Evolutionary conservation across 53 echinoderm and acorn worm genomes (phyloP), one percentile per base, ranked within the genome.

Genomic region (Glandiceps talaboti): DNA sequence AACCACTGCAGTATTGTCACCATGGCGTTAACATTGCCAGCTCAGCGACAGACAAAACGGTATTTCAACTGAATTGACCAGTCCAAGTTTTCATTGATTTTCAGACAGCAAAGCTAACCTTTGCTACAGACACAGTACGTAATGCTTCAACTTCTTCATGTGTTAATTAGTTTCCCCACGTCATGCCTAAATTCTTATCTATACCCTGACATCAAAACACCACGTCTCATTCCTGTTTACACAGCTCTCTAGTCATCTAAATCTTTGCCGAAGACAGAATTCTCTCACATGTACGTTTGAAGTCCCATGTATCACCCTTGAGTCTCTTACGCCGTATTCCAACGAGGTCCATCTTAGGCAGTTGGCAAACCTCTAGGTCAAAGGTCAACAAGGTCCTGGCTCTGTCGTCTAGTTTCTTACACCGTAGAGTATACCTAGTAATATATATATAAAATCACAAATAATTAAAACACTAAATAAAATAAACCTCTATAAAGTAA

Each of bases 301-400:
- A 99, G 31, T 93, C 99, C 99, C 99, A 99, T 0, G 99, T 99
- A 83, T 99, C 99, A 0, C 99, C 99, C 79, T 91, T 91, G 75
- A 99, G 89, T 32, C 93, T 79, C 79, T 94, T 94, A 0, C 99
- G 85, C 74, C 91, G 72, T 83, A 99, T 89, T 30, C 99, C 99
- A 29, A 99, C 91, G 31, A 99, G 84, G 86, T 99, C 99, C 94
- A 99, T 89, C 77, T 91, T 87, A 33, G 99, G 94, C 26, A 99
- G 82, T n/a, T 85, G 89, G 76, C 99, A 99, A 32, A 99, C 94
- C 82, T 99, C 99, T 83, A 99, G 81, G 90, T 99, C 99, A 75
- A 99, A 94, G 72, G 99, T 91, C 32, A 99, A 83, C 75, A 85
- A 77, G 1, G 99, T 94, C n/a, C 89, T 89, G 20, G 93, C 99